These are phyloP conservation scores for Heliconius cydno DNA, from an alignment of 2,888 invertebrate genomes.

Conservation along the genomic window DNA sequence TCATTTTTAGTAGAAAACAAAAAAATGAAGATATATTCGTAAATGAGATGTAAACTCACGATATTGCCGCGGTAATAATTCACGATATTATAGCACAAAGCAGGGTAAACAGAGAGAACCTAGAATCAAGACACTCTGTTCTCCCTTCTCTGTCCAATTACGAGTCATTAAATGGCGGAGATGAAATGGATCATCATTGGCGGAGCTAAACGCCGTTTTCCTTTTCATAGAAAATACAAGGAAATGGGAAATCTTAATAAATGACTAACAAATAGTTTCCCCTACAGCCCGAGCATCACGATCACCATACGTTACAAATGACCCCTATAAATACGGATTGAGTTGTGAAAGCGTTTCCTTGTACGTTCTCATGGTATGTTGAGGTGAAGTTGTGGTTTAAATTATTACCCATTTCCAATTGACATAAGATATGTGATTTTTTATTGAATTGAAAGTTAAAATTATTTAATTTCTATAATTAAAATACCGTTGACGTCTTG, in stretches of 20 bases:
- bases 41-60: no score
- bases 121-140: neutral
- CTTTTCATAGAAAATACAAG: neutral
- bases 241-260: constrained; percentile 6
- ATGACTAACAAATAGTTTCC: neutral
- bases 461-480: no score
- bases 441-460: neutral
- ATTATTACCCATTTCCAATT: neutral
- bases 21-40: neutral
- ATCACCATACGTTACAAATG: constrained; percentile 40
- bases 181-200: no score
- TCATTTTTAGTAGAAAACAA: neutral
- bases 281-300: neutral
- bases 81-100: no score
- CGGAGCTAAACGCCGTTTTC: neutral
- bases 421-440: neutral
- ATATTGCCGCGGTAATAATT: no score
- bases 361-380: constrained; percentile 45
- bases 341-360: constrained; percentile 53
- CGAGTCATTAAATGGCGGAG: neutral
- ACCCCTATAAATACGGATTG: constrained; percentile 49
- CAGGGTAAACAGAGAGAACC: no score
- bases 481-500: neutral
- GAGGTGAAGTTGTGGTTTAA: constrained; percentile 21
- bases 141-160: neutral